Evolutionary conservation across 1,140 invertebrate species (phyloP).

Genomic region (Luehdorfia chinensis): DNA sequence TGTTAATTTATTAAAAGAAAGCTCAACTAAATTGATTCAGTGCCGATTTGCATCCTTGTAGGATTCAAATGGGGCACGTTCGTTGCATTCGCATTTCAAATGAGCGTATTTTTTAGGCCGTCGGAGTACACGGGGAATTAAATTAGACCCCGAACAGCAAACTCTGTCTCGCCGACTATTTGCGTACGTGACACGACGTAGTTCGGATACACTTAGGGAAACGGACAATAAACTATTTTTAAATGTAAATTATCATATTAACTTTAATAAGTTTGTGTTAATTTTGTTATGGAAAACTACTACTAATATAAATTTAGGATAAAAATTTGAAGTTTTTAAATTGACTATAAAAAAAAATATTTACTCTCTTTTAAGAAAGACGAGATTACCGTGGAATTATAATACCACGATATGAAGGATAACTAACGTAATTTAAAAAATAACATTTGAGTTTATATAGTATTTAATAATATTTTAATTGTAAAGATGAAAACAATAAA

Average conservation of each 20-base stretch:
- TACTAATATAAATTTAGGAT: no score
- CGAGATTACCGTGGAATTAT: no score
- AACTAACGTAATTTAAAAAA: no score
- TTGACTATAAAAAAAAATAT: no score
- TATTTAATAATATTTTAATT: no score
- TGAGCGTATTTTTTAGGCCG: conserved; percentile 61
- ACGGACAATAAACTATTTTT: conserved; percentile 5
- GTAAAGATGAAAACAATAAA: no score
- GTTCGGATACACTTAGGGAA: conserved; percentile 1
- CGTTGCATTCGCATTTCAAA: conserved; percentile 64
- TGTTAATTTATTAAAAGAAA: conserved; percentile 31
- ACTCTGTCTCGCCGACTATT: conserved; percentile 29
- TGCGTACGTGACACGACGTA: conserved; percentile 28
- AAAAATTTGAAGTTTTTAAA: no score
- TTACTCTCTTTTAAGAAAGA: no score
- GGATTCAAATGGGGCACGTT: conserved; percentile 44
- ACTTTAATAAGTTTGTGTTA: no score
- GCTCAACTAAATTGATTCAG: conserved; percentile 40
- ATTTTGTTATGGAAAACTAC: no score
- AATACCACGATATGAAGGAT: no score
- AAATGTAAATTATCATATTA: background rate
- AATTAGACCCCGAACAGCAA: conserved; percentile 33
- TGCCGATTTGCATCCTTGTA: conserved; percentile 34
- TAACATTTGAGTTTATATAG: no score
- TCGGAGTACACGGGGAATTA: conserved; percentile 50